Base-by-base conservation (phyloP, 2,888 invertebrate species). In the Rhogogaster chlorosoma region DNA sequence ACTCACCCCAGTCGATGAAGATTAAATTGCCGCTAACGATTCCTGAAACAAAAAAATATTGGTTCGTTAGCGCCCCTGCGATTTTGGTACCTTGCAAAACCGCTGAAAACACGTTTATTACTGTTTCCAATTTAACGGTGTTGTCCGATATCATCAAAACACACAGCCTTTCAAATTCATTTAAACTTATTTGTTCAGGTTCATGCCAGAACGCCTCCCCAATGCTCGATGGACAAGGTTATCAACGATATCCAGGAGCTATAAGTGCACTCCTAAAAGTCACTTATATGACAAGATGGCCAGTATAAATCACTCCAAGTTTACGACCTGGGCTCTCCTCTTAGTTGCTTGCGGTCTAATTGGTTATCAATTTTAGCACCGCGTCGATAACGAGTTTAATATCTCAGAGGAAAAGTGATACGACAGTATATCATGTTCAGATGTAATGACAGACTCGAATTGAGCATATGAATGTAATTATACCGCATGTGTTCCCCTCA, bases 31-130 rank as follows among this genome's bases (percentile, higher is more conserved):
- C 26, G 80, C 80, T 38, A 36, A 36, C n/a, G 61, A 57, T 61
- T 80, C 29, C 80, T 80, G 80, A 61, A 80, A 80, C 80, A 80
- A 4, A 42, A 12, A 42, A 73, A 73, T 67, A 73, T 73, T 73
- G 10, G 42, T 73, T 73, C 9, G 71, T 73, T 42, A 73, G 71
- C 22, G 12, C 5, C 12, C 22, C 22, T 5, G 4, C 22, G 22
- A 67, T 32, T 67, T 9, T 7, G 18, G 9, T 26, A 61, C 26
- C 61, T 26, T 26, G 61, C 26, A n/a, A 18, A 36, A 36, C 7
- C n/a, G 36, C 18, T 70, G 18, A 18, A 29, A 29, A 70, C 1
- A 70, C 32, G 32, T 70, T 29, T 70, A 70, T 36, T 15, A 70
- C 32, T 29, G 18, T 29, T 70, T 36, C 22, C 15, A 73, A 42